Evolutionary conservation across 2,797 vertebrate species (phyloP).

Genomic region (Dipus sagitta): DNA sequence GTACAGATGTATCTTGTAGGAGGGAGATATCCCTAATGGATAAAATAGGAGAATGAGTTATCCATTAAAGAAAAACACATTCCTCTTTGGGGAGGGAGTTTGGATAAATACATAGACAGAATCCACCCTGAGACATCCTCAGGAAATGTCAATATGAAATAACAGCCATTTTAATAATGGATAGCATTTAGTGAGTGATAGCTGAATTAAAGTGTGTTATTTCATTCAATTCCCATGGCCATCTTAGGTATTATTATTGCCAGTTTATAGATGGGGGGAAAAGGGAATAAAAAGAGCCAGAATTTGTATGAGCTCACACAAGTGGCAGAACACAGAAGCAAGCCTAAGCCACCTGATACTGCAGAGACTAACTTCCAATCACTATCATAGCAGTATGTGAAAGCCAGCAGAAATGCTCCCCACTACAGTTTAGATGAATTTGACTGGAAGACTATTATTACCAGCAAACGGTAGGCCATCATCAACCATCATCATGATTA

Average conservation of each 20-base stretch:
- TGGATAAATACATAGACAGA: neutral
- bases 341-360: neutral
- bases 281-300: neutral
- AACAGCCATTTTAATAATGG: neutral
- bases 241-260: neutral
- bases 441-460: slow-evolving; percentile 26
- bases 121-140: neutral
- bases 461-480: slow-evolving; percentile 2
- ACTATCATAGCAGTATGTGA: neutral
- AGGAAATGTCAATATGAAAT: slow-evolving; percentile 24
- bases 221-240: neutral
- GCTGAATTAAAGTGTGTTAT: neutral
- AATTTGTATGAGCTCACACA: neutral
- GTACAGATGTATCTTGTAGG: neutral
- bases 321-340: neutral
- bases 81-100: neutral
- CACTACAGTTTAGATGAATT: neutral
- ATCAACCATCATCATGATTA: neutral
- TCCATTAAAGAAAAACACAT: neutral
- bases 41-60: slow-evolving; percentile 1
- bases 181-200: neutral
- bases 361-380: neutral
- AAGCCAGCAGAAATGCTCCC: neutral
- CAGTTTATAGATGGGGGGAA: slow-evolving; percentile 41
- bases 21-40: neutral